A percentile compares a stretch with the other conserved stretches of the same genome.
Conservation (phyloP, 2,888 invertebrate genomes). For the Cosmia trapezina region DNA sequence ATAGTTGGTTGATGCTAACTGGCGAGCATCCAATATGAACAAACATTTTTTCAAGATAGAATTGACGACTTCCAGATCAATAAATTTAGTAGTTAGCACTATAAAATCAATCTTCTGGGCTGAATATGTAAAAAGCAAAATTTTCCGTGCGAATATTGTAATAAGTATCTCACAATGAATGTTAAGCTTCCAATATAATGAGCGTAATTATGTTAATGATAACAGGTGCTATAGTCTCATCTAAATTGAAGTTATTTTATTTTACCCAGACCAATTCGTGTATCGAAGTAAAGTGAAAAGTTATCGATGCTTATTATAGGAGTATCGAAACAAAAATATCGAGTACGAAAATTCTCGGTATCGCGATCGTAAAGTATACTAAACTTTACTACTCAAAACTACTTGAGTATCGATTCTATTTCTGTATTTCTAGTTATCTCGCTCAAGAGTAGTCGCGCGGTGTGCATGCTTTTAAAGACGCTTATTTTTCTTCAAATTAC, state of each 20-base stretch:
- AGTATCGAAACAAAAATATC: too few relatives aligned
- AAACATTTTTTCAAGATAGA: constrained; percentile 7
- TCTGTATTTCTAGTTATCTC: too few relatives aligned
- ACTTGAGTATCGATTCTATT: too few relatives aligned
- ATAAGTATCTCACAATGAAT: neutral
- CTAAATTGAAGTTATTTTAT: neutral
- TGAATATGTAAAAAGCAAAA: constrained; percentile 1
- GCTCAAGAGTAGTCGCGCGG: too few relatives aligned
- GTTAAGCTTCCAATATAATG: neutral
- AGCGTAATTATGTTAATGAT: neutral
- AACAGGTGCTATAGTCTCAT: constrained; percentile 10
- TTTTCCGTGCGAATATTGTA: neutral
- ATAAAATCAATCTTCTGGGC: constrained; percentile 18
- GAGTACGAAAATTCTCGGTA: too few relatives aligned
- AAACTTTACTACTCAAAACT: too few relatives aligned
- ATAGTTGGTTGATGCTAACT: constrained; percentile 50
- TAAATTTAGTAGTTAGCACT: constrained; percentile 12
- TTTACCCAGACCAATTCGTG: too few relatives aligned
- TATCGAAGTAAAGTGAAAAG: too few relatives aligned
- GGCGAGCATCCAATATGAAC: constrained; percentile 62
- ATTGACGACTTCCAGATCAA: constrained; percentile 32
- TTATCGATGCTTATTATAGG: too few relatives aligned
- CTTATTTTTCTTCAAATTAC: too few relatives aligned
- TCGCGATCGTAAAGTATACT: too few relatives aligned
- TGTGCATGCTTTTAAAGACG: too few relatives aligned